These are phyloP conservation scores for Peromyscus maniculatus DNA, from an alignment of 2,113 vertebrate genomes.

Conservation along the genomic window DNA sequence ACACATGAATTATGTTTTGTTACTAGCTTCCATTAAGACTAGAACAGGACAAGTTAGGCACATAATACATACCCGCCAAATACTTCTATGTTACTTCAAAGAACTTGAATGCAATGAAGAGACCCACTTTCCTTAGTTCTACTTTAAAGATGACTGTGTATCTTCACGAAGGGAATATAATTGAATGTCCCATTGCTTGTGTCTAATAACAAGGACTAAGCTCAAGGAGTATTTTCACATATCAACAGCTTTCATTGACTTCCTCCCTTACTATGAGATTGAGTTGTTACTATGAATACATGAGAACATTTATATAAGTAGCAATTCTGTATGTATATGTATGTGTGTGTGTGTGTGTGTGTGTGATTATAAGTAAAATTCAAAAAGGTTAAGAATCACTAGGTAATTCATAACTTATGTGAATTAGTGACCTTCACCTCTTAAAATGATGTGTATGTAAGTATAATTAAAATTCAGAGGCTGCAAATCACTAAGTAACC, in stretches of 20 bases:
- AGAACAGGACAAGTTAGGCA: slow-evolving; percentile 73
- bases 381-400: slow-evolving; percentile 66
- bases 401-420: slow-evolving; percentile 56
- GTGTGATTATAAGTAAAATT: slow-evolving; percentile 67
- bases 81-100: slow-evolving; percentile 65
- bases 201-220: slow-evolving; percentile 67
- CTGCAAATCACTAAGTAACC: slow-evolving; percentile 54
- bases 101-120: slow-evolving; percentile 66
- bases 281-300: slow-evolving; percentile 68
- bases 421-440: slow-evolving; percentile 62
- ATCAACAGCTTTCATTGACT: slow-evolving; percentile 66
- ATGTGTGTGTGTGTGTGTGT: neutral
- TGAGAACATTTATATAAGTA: slow-evolving; percentile 69
- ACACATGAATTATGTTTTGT: slow-evolving; percentile 59
- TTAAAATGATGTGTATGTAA: slow-evolving; percentile 46
- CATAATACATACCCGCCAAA: slow-evolving; percentile 56
- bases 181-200: slow-evolving; percentile 65
- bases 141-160: slow-evolving; percentile 62
- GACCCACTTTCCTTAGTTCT: slow-evolving; percentile 54
- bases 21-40: slow-evolving; percentile 73
- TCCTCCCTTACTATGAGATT: slow-evolving; percentile 62
- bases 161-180: slow-evolving; percentile 63
- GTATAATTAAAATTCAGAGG: slow-evolving; percentile 65
- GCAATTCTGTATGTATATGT: slow-evolving; percentile 21
- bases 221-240: slow-evolving; percentile 70